Base-by-base conservation (phyloP, 2,797 vertebrate genomes). In the Centroberyx gerrardi region DNA sequence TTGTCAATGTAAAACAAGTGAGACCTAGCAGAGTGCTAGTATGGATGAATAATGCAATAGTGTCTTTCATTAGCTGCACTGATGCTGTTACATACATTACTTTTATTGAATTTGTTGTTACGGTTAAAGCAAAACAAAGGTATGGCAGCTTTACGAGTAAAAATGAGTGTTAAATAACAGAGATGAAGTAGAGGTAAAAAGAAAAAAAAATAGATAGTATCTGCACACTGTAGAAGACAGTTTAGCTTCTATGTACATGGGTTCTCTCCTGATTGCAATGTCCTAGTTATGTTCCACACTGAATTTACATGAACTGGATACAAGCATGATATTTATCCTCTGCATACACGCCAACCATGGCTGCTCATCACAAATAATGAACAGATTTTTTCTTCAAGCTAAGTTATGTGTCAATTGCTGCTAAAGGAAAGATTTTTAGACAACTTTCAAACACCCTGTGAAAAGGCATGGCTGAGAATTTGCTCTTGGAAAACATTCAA, bases 361-460 rank as follows among this genome's bases (percentile, higher is more conserved):
- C 38, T 74, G 8, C 5, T 15, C 3, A 2, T 22, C 54, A 86
- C 86, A 52, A 83, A 83, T 86, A 76, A 85, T 85, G 83, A 40
- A 40, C 8, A 40, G 6, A 40, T 36, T 36, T 36, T 8, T 9
- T 74, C 42, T 42, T 74, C 71, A 74, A 75, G 64, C 80, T 76
- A 71, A 84, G 65, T 77, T 85, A 72, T 40, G 22, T 8, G 5
- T 62, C 6, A 78, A 81, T 84, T 88, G 61, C 1, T 22, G 22
- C 22, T 22, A 67, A 76, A 77, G 31, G 49, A 69, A 70, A 78
- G 60, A 36, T 38, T 59, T 74, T 78, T 68, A 55, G 33, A 4
- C 33, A 46, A 8, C 12, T 48, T 63, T 48, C n/a, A 3, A n/a
- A 29, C 22, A 62, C 9, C 10, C 15, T 36, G 33, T 36, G 22